Conservation (phyloP, 2,888 invertebrate genomes). For the Agrochola macilenta region DNA sequence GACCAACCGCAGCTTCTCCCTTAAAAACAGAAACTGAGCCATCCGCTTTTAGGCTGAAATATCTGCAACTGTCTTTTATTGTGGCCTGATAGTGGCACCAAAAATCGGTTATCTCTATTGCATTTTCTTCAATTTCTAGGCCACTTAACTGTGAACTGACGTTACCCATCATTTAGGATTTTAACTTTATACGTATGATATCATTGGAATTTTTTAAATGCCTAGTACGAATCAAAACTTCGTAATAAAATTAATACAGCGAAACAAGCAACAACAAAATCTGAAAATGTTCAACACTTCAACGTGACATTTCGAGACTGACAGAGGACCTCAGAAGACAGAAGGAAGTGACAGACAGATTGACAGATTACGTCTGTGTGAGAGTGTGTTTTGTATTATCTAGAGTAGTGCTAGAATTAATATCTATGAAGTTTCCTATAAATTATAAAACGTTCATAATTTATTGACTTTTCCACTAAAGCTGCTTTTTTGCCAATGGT, state of each 20-base stretch:
- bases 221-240: conserved; percentile 15
- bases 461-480: too few relatives aligned
- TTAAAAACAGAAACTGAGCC: conserved; percentile 94
- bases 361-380: too few relatives aligned
- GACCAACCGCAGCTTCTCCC: conserved; percentile 92
- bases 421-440: too few relatives aligned
- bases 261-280: conserved; percentile 41
- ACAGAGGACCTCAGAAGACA: too few relatives aligned
- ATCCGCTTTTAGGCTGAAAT: conserved; percentile 89
- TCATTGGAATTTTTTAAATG: conserved; percentile 32
- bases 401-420: too few relatives aligned
- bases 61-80: conserved; percentile 90
- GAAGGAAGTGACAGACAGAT: too few relatives aligned
- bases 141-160: conserved; percentile 93
- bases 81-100: conserved; percentile 93
- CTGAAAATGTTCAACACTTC: conserved; percentile 3
- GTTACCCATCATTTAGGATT: conserved; percentile 92
- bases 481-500: too few relatives aligned
- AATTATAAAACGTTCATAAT: too few relatives aligned
- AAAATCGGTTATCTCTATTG: conserved; percentile 94
- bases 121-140: conserved; percentile 93
- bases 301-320: too few relatives aligned
- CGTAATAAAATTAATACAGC: background rate
- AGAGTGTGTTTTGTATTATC: too few relatives aligned
- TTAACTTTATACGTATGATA: conserved; percentile 25